A percentile compares a stretch with the other conserved stretches of the same genome.
These are phyloP conservation scores for Neodiprion lecontei DNA, from an alignment of 1,140 invertebrate species.

Conservation along the genomic window DNA sequence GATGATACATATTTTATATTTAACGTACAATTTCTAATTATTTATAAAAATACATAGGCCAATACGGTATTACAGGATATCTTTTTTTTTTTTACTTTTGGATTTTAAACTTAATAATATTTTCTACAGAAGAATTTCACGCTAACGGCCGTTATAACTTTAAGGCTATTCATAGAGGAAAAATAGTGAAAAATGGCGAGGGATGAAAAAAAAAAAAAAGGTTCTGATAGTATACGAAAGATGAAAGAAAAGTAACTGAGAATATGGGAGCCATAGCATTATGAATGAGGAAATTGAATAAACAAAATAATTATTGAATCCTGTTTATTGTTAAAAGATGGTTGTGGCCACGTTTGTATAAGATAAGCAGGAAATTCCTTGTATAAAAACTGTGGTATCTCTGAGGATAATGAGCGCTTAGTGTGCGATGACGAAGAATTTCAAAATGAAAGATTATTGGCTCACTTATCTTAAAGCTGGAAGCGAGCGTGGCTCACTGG, in stretches of 20 bases:
- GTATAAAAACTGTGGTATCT: slow-evolving; percentile 49
- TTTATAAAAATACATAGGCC: slow-evolving; percentile 47
- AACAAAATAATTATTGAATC: slow-evolving; percentile 44
- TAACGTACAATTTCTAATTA: slow-evolving; percentile 36
- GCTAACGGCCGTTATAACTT: background rate
- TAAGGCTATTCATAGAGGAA: background rate
- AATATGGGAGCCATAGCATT: background rate
- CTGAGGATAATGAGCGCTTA: slow-evolving; percentile 25
- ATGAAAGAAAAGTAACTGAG: background rate
- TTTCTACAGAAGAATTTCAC: background rate
- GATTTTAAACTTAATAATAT: background rate
- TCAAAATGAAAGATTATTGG: slow-evolving; percentile 34
- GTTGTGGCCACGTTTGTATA: slow-evolving; percentile 11
- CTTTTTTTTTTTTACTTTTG: background rate
- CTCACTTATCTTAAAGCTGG: slow-evolving; percentile 39
- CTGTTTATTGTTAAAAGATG: slow-evolving; percentile 41
- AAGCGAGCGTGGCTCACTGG: slow-evolving; percentile 25
- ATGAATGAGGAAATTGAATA: slow-evolving; percentile 30
- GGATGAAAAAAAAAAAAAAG: background rate
- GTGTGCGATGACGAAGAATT: slow-evolving; percentile 32
- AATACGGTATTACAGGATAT: slow-evolving; percentile 28
- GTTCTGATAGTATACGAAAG: background rate
- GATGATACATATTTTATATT: slow-evolving; percentile 38
- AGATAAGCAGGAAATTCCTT: slow-evolving; percentile 45
- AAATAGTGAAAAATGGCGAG: background rate